phyloP scores from a whole-genome alignment of 1,140 invertebrate species.

The Vollenhovia emeryi region DNA sequence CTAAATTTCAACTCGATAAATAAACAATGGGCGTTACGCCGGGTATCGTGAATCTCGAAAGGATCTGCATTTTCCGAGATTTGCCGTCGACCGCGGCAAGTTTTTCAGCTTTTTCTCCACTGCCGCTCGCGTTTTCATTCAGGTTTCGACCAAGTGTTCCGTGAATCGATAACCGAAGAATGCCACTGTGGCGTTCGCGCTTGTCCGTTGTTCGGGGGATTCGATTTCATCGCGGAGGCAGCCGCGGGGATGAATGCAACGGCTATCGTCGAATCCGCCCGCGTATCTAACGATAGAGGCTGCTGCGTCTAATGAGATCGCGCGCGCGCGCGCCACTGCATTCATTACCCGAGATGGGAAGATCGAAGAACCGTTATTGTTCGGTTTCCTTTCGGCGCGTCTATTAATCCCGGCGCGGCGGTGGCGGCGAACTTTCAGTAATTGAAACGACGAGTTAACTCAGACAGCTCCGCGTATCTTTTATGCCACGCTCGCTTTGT shows the following conservation, averaged over 20 bases:
- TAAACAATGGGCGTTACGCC: not conserved
- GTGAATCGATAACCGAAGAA: constrained; percentile 40
- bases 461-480: constrained; percentile 1
- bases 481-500: constrained; percentile 11
- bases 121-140: constrained; percentile 54
- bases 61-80: not conserved
- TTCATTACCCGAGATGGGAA: constrained; percentile 19
- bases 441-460: constrained; percentile 46
- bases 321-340: not conserved
- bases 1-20: not conserved
- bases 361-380: constrained; percentile 40
- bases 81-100: no score
- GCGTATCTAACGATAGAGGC: constrained; percentile 5
- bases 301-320: constrained; percentile 21
- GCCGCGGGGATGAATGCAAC: constrained; percentile 1
- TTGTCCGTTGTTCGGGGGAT: not conserved
- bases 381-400: constrained; percentile 30
- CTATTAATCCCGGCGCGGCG: constrained; percentile 44
- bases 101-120: constrained; percentile 5
- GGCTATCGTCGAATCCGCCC: not conserved
- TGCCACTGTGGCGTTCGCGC: constrained; percentile 51
- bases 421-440: constrained; percentile 24
- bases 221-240: not conserved
- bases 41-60: not conserved
- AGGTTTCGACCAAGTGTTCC: constrained; percentile 31